Evolutionary conservation across 2,888 invertebrate genomes (phyloP), one percentile per base, ranked within the genome.

Genomic region (Ochropleura plecta): DNA sequence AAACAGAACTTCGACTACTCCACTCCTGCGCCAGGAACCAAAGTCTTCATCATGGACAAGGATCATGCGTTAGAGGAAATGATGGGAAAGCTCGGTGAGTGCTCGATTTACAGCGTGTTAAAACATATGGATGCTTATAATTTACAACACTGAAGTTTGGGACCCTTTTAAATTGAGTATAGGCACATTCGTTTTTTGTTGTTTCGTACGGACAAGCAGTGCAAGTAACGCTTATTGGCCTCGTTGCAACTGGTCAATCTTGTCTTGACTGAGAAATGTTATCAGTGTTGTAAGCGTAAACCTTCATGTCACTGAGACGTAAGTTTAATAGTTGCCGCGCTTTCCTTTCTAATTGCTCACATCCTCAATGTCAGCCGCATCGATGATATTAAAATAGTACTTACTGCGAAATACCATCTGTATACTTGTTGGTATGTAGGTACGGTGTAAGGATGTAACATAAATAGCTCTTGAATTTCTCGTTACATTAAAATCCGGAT

Each of bases 31-130:
- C 85, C 76, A 72, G 81, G 73, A 83, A 78, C 79, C 74, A 76
- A 76, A 73, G 62, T 70, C 76, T 7, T 64, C 85, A 93, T 69
- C 91, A 97, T 97, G 97, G 97, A 97, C 89, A 97, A 97, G 91
- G 97, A 97, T 94, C 96, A 95, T 89, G 97, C 97, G 48, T 90
- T 97, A 73, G 97, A 97, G 90, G 97, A 97, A 86, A 96, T 97
- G 91, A 97, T 97, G 97, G 97, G 97, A 88, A 97, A 97, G 91
- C 93, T 97, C 88, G 97, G 97, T 97, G 88, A 97, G 96, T 94
- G 74, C 62, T 69, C 64, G 67, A 70, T 79, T 59, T 55, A 68
- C 76, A 75, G 76, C 75, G 77, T 84, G 84, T 82, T 83, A 76
- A 73, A 92, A 87, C 94, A 94, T 94, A 93, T 94, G 93, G 92